A percentile compares a stretch with the other conserved stretches of the same genome.
These are phyloP conservation scores for Prionace glauca DNA, from an alignment of 2,797 vertebrate genomes.

Conservation along the genomic window DNA sequence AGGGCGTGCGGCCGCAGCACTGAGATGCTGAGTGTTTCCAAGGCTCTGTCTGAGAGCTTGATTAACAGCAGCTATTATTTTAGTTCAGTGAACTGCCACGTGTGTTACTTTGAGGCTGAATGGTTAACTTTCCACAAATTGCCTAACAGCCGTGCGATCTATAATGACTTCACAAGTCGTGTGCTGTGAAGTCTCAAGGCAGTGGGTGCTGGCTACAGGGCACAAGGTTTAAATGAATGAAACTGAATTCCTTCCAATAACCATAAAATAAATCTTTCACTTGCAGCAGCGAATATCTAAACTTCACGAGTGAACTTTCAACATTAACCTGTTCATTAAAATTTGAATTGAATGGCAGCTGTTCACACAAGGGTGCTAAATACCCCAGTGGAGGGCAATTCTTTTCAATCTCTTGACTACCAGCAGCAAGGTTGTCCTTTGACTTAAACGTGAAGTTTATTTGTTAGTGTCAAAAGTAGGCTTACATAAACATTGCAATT, in stretches of 20 bases:
- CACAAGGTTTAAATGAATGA: neutral
- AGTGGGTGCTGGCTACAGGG: neutral
- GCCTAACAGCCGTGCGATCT: neutral
- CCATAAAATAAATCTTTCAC: neutral
- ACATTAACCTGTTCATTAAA: neutral
- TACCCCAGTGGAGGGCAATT: neutral
- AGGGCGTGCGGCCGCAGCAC: neutral
- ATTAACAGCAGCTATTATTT: constrained; percentile 1
- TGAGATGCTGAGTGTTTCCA: neutral
- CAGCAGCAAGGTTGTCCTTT: neutral
- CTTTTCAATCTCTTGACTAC: neutral
- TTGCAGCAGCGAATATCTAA: neutral
- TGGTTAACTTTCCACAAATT: neutral
- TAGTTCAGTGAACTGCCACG: neutral
- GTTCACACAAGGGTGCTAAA: neutral
- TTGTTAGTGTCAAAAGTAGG: no score
- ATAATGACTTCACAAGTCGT: neutral
- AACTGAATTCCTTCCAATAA: neutral
- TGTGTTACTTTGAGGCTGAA: neutral
- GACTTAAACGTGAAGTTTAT: no score
- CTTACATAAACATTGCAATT: no score
- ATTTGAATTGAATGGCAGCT: neutral
- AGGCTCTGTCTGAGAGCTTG: neutral
- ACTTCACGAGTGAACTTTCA: neutral
- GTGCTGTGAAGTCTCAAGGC: neutral